phyloP scores from a whole-genome alignment of 2,113 vertebrate genomes.

The Laterallus jamaicensis region DNA sequence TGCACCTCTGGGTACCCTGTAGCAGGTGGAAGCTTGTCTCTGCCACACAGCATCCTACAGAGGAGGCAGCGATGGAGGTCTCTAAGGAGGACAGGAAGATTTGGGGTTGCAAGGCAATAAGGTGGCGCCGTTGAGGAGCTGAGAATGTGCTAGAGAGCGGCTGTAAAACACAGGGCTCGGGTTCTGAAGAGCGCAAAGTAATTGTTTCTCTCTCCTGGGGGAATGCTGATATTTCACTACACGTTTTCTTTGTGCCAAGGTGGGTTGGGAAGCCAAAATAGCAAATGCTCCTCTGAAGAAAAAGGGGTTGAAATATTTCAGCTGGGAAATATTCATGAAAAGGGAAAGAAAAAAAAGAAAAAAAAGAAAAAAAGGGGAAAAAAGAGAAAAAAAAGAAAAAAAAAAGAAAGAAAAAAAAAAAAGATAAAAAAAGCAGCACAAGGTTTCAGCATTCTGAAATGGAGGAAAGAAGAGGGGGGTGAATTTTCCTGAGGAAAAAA shows the following conservation, averaged over 20 bases:
- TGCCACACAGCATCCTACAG: not conserved
- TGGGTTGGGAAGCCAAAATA: constrained; percentile 13
- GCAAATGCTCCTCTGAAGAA: not conserved
- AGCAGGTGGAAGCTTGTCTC: not conserved
- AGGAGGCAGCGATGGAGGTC: not conserved
- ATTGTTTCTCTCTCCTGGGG: constrained; percentile 11
- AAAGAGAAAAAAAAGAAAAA: not conserved
- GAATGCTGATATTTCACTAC: not conserved
- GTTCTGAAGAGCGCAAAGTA: not conserved
- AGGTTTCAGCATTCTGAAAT: not conserved
- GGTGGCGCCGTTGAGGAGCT: not conserved
- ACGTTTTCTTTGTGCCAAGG: not conserved
- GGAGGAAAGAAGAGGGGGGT: not conserved
- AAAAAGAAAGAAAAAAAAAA: not conserved
- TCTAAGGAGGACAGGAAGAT: not conserved
- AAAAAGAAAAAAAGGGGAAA: no score
- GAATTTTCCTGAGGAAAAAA: not conserved
- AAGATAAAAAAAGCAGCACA: not conserved
- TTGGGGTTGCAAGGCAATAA: not conserved
- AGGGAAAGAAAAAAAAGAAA: not conserved
- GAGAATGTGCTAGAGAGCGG: not conserved
- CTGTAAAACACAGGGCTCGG: not conserved
- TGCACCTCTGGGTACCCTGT: not conserved
- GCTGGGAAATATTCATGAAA: not conserved
- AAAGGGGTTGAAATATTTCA: not conserved